These are phyloP conservation scores for Clarias magur DNA, from an alignment of 2,113 vertebrate genomes.

Conservation along the genomic window DNA sequence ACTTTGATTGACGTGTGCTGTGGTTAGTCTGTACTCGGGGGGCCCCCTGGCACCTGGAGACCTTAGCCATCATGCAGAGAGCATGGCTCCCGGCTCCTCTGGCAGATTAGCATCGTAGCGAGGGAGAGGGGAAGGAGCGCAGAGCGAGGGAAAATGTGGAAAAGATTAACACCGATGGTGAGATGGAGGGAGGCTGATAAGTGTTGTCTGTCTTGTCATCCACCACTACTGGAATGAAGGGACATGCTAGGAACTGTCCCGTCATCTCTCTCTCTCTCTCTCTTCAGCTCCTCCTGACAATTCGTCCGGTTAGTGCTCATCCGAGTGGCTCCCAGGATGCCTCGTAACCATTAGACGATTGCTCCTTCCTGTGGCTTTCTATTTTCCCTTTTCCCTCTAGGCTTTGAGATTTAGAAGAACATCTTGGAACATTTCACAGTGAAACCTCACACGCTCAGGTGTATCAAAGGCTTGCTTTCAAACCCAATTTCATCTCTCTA, in stretches of 20 bases:
- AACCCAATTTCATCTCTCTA: slow-evolving; percentile 43
- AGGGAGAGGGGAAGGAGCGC: not conserved
- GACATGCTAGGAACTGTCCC: slow-evolving; percentile 33
- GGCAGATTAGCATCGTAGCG: slow-evolving; percentile 41
- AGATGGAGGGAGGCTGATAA: slow-evolving; percentile 42
- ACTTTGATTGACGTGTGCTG: slow-evolving; percentile 47
- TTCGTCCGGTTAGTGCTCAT: slow-evolving; percentile 36
- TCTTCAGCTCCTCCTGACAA: slow-evolving; percentile 41
- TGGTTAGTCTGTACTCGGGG: slow-evolving; percentile 30
- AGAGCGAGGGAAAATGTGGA: slow-evolving; percentile 42
- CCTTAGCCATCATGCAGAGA: slow-evolving; percentile 33
- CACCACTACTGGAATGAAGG: slow-evolving; percentile 11
- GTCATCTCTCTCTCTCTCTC: slow-evolving; percentile 3
- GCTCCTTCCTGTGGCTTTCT: not conserved
- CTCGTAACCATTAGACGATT: not conserved
- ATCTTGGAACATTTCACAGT: slow-evolving; percentile 49
- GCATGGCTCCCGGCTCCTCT: slow-evolving; percentile 16
- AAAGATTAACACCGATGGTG: slow-evolving; percentile 48
- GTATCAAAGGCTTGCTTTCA: slow-evolving; percentile 48
- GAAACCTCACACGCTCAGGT: slow-evolving; percentile 51
- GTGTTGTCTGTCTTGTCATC: slow-evolving; percentile 49
- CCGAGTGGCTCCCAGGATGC: slow-evolving; percentile 39
- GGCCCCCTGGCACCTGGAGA: slow-evolving; percentile 43
- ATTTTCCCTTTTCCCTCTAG: not conserved
- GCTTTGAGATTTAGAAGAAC: slow-evolving; percentile 20